Base-by-base conservation (phyloP, 2,113 vertebrate genomes). In the Dromaius novaehollandiae region DNA sequence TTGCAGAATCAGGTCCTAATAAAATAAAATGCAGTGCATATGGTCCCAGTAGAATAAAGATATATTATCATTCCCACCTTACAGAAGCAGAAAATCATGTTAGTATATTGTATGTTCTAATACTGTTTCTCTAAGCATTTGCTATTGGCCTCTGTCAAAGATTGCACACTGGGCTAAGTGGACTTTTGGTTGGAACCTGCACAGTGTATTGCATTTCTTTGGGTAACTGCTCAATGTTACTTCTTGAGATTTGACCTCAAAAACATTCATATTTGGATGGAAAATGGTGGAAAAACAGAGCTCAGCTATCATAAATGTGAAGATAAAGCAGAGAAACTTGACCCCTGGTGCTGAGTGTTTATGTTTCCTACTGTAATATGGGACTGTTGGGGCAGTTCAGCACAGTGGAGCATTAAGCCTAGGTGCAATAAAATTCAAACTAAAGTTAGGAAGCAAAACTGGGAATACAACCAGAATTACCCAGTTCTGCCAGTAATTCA, bases 241-340 rank as follows among this genome's bases (percentile, higher is more conserved):
- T 88, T 80, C 38, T 94, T 81, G 76, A 97, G 32, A 19, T 85
- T 88, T 91, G 79, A 95, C 56, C 73, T 75, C 55, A 83, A 78
- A 93, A 78, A 13, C 55, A 13, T 88, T 76, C 28, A 13, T 38
- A 82, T 66, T 94, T 89, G n/a, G 9, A 58, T 74, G 44, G 82
- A 88, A 96, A 96, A 93, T 48, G 25, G 70, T 87, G 66, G 22
- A 75, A 87, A 89, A 91, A 32, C 51, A 83, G 69, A 80, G 17
- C n/a, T 83, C 3, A 1, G 5, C 51, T 76, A 22, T 68, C 32
- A 40, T 63, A 28, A 77, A 88, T 53, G 34, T 40, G 69, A 81
- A 69, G 30, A 88, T 75, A 86, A 77, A 96, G 50, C 46, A 65
- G 51, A 90, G 76, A 90, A 87, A 88, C 20, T 86, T 89, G 58